These are phyloP conservation scores for Cynocephalus volans DNA, from an alignment of 2,113 vertebrate genomes.

Conservation along the genomic window DNA sequence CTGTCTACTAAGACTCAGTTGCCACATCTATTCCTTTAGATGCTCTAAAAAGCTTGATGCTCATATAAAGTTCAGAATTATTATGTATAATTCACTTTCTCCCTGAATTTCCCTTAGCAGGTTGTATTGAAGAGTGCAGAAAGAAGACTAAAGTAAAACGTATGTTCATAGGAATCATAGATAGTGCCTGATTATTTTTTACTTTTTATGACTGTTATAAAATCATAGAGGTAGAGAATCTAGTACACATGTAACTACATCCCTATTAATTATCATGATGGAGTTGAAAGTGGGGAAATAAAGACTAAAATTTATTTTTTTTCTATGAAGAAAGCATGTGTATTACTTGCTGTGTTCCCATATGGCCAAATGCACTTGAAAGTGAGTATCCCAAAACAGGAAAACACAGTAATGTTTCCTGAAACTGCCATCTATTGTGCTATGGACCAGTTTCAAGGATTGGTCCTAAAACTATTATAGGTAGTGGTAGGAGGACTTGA, in stretches of 20 bases:
- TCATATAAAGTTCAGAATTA: conserved; percentile 23
- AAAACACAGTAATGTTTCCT: conserved; percentile 60
- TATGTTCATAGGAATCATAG: not conserved
- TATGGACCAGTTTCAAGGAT: not conserved
- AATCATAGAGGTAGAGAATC: not conserved
- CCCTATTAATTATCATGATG: not conserved
- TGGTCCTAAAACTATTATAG: not conserved
- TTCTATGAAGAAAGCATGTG: conserved; percentile 17
- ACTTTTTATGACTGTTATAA: not conserved
- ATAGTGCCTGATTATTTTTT: conserved; percentile 14
- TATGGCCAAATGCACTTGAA: not conserved
- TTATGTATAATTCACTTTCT: not conserved
- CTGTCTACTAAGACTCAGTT: not conserved
- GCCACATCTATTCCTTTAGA: not conserved
- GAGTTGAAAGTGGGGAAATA: conserved; percentile 41
- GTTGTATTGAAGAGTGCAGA: not conserved
- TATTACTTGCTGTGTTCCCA: not conserved
- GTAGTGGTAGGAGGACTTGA: not conserved
- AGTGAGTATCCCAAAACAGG: not conserved
- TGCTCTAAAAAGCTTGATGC: not conserved
- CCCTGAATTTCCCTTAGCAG: not conserved
- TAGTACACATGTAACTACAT: not conserved
- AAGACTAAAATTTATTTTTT: conserved; percentile 16
- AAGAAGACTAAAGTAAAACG: not conserved
- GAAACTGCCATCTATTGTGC: conserved; percentile 76